Evolutionary conservation across 2,113 vertebrate genomes (phyloP), one percentile per base, ranked within the genome.

Genomic region (Girardinichthys multiradiatus): DNA sequence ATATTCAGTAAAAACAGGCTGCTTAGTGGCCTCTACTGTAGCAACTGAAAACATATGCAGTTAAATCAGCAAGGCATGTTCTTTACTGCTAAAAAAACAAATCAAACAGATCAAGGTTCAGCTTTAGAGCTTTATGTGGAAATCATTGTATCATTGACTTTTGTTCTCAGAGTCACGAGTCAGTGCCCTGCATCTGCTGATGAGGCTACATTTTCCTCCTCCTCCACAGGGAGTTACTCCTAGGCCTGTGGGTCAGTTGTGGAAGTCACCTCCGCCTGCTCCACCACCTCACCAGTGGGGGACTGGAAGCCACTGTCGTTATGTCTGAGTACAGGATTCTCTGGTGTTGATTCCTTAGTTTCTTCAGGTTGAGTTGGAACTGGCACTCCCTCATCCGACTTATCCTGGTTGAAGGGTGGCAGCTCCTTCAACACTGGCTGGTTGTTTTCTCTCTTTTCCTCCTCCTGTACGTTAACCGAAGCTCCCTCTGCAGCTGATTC

Each of bases 111-210:
- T 21, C 42, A 37, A 30, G n/a, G 31, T 69, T 64, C 37, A 57
- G 37, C 42, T 74, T 11, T 2, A 45, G 42, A 45, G 42, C 42
- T 19, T 5, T 17, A 45, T 19, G 17, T 45, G 14, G 42, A 45
- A 45, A 45, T 45, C 19, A 14, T 11, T 33, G 31, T 10, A 35
- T 86, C 77, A 80, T 70, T 86, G 73, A 4, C 74, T 91, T 1
- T 89, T 92, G 0, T 80, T 90, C 92, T 95, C 93, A 76, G 84
- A 90, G 87, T 95, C 92, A 6, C 71, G 84, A 73, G 72, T 83
- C 75, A 74, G 14, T 51, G 57, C 2, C 61, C 67, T 4, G 9
- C 33, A 15, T 78, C 63, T 26, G 57, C 24, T n/a, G 57, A 72
- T 39, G 76, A 87, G 45, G 72, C 68, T 21, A 1, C 17, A 45